Conservation (phyloP, 2,797 vertebrate species). For the Pipistrellus nathusii region DNA sequence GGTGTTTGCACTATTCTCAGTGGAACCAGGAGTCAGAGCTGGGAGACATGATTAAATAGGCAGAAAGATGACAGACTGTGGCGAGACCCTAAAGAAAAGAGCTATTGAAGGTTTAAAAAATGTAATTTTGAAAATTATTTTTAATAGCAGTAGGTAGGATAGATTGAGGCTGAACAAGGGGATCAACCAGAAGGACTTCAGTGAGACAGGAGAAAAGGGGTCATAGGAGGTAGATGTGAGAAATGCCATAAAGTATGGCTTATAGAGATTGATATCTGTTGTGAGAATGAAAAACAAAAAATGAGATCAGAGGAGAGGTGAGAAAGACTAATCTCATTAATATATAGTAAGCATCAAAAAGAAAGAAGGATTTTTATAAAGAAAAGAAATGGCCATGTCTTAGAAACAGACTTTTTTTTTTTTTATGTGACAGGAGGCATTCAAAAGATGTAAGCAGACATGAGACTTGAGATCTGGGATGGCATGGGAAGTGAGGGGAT, state of each 20-base stretch:
- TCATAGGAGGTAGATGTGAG: background rate
- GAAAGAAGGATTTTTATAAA: background rate
- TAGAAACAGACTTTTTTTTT: background rate
- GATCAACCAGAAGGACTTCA: background rate
- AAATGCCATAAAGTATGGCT: background rate
- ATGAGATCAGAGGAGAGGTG: background rate
- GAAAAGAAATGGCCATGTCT: background rate
- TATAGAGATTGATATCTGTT: background rate
- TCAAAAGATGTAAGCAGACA: background rate
- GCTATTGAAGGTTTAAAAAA: background rate
- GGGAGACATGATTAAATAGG: background rate
- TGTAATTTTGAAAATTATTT: background rate
- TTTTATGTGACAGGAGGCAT: background rate
- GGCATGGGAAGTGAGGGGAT: background rate
- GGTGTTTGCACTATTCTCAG: background rate
- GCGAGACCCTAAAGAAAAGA: background rate
- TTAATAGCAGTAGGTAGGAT: background rate
- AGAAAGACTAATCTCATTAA: background rate
- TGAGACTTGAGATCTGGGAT: background rate
- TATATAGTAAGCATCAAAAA: background rate
- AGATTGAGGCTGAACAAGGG: background rate
- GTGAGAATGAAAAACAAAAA: background rate
- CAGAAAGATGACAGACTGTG: background rate
- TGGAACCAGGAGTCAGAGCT: background rate
- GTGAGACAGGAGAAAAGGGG: background rate